Percentiles rank a stretch among this genome's conserved stretches.
Evolutionary conservation across 2,113 vertebrate species (phyloP).

Genomic region (Ciconia maguari): DNA sequence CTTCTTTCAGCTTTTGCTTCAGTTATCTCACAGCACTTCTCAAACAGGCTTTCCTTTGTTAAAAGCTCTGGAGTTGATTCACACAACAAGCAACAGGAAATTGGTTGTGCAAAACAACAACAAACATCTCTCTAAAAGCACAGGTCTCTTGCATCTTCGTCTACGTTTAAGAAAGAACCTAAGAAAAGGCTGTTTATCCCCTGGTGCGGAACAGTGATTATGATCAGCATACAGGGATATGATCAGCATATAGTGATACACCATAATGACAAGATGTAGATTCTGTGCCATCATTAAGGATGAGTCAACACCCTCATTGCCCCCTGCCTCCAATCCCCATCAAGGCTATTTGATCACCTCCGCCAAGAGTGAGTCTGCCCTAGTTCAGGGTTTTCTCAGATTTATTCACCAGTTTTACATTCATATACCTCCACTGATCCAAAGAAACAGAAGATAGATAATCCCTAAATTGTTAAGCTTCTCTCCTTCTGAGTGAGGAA

Average conservation of each 20-base stretch:
- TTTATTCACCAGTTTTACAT: not conserved
- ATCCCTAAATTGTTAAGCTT: not conserved
- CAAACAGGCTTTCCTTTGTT: not conserved
- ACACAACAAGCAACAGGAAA: not conserved
- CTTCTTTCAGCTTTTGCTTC: not conserved
- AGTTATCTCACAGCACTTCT: not conserved
- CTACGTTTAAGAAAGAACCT: accelerated
- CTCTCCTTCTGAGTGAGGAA: not conserved
- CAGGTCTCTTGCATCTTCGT: not conserved
- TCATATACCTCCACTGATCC: not conserved
- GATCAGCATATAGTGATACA: not conserved
- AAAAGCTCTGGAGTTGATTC: not conserved
- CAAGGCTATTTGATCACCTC: not conserved
- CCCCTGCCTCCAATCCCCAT: not conserved
- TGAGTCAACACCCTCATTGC: not conserved
- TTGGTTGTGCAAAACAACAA: not conserved
- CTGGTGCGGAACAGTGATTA: not conserved
- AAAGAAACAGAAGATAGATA: not conserved
- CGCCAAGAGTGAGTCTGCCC: not conserved
- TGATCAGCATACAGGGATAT: not conserved
- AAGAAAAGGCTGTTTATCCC: not conserved
- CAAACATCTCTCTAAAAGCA: not conserved
- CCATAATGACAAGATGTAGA: not conserved
- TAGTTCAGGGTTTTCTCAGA: not conserved
- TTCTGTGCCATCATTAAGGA: not conserved